Base-by-base conservation (phyloP, 23 tunicate genomes). In the Styela plicata region DNA sequence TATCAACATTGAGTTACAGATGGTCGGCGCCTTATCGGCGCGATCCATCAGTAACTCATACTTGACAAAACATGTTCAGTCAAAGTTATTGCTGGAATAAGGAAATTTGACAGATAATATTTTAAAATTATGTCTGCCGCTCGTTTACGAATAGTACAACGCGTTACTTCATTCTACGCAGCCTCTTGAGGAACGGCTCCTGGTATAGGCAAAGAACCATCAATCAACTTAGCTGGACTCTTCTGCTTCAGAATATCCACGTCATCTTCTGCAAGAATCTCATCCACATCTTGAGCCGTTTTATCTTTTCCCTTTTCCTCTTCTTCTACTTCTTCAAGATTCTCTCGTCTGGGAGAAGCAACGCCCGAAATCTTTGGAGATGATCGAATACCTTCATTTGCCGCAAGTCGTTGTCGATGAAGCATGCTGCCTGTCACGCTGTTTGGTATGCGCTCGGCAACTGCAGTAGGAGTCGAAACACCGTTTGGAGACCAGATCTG, bases 401-500 rank as follows among this genome's bases (percentile, higher is more conserved):
- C 78, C 7, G 52, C 13, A 32, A 73, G 26, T 16, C 52, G 78
- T 31, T 73, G 52, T 19, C 52, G 37, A 31, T 73, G 78, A 24
- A 73, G 37, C 52, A 73, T 32, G 28, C 52, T 73, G 18, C 52
- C 78, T 10, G 44, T 24, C 10, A 33, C 52, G 52, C 52, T 34
- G 52, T 73, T 73, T n/a, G 84, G 70, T 65, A 82, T 61, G 23
- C 86, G 57, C 36, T 81, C 95, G 1, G 80, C 83, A 20, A 85
- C 89, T 25, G 84, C 86, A 24, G 86, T 76, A n/a, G 89, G 86
- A 2, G 87, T 75, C 79, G 69, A 57, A 19, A 52, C 52, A 19
- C 65, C 82, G 73, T 36, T 82, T 2, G 62, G 3, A 3, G 92
- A 69, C 89, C 89, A 90, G 27, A 88, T 86, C 57, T 85, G 84